These are phyloP conservation scores for Microhierax caerulescens DNA, from an alignment of 2,797 vertebrate genomes.

Conservation along the genomic window DNA sequence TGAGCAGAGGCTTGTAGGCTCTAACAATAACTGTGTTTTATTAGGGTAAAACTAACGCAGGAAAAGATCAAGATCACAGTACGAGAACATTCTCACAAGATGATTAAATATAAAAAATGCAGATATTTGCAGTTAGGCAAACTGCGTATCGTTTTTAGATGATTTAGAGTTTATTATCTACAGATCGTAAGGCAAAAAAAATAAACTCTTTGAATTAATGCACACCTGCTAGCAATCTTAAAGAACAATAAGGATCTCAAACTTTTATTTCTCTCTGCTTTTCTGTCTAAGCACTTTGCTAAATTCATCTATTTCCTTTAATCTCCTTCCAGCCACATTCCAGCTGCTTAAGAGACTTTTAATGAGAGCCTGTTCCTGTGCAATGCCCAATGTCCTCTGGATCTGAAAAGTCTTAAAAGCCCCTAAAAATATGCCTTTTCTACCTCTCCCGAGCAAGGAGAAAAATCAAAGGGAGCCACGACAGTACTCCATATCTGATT, in stretches of 20 bases:
- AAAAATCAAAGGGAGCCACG: slow-evolving; percentile 45
- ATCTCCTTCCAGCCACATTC: slow-evolving; percentile 71
- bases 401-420: slow-evolving; percentile 49
- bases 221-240: slow-evolving; percentile 56
- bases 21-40: not conserved
- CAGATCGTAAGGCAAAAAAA: slow-evolving; percentile 19
- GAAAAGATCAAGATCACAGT: not conserved
- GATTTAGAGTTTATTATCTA: slow-evolving; percentile 48
- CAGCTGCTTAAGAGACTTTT: slow-evolving; percentile 66
- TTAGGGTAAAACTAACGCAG: not conserved
- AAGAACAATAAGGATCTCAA: slow-evolving; percentile 58
- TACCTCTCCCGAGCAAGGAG: slow-evolving; percentile 16
- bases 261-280: slow-evolving; percentile 47
- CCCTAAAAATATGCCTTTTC: slow-evolving; percentile 22
- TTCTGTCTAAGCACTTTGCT: slow-evolving; percentile 45
- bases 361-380: slow-evolving; percentile 62
- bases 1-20: not conserved
- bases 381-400: slow-evolving; percentile 40
- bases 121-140: slow-evolving; percentile 31
- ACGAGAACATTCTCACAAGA: not conserved
- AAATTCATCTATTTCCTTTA: slow-evolving; percentile 64
- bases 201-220: slow-evolving; percentile 53
- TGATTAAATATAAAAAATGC: slow-evolving; percentile 34
- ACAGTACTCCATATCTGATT: slow-evolving; percentile 43
- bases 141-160: not conserved